phyloP scores from a whole-genome alignment of 2,113 vertebrate species.

The Sus scrofa region DNA sequence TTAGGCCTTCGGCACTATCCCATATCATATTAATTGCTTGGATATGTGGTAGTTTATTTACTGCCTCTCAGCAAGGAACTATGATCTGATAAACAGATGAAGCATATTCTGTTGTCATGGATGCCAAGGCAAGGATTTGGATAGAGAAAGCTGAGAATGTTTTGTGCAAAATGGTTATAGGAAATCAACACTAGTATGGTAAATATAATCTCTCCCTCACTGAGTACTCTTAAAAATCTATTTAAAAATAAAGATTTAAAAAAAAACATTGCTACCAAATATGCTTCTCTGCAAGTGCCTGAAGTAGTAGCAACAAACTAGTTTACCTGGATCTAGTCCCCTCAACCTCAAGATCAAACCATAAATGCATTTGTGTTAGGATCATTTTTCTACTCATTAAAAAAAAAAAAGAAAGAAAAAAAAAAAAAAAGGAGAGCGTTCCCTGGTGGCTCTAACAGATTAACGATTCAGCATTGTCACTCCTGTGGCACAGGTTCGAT shows the following conservation, averaged over 20 bases:
- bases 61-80: neutral
- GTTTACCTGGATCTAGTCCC: neutral
- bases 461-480: too few species aligned
- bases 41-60: neutral
- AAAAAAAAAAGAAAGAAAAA: neutral
- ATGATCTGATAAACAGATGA: neutral
- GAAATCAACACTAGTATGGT: neutral
- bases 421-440: neutral
- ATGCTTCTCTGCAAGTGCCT: neutral
- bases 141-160: neutral
- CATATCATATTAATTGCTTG: constrained; percentile 3
- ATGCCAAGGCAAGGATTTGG: neutral
- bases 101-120: neutral
- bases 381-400: neutral
- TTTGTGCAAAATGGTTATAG: neutral
- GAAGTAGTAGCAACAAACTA: neutral
- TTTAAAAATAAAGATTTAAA: neutral
- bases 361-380: neutral
- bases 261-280: neutral
- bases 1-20: neutral
- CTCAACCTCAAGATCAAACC: neutral
- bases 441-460: too few species aligned
- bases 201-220: neutral
- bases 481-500: too few species aligned
- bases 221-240: neutral